Evolutionary conservation across 2,797 vertebrate species (phyloP), one percentile per base, ranked within the genome.

Genomic region (Pangasius krempfi): DNA sequence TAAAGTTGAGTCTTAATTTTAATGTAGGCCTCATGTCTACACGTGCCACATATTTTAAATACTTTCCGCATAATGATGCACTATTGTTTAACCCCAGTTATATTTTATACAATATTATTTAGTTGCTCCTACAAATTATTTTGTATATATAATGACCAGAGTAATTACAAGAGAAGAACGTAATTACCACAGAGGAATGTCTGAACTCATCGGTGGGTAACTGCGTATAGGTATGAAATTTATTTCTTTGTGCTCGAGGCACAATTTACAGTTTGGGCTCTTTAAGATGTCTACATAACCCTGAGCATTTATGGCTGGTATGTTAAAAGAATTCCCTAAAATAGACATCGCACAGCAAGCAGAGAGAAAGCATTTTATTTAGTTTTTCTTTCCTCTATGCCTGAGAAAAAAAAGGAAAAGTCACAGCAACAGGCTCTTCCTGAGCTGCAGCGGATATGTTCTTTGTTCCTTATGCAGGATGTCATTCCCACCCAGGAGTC

Each of bases 401-500:
- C 54, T 82, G 79, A 54, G n/a, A 20, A 52, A 90, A 90, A 91
- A 89, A 78, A 47, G 87, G 47, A 84, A 88, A 89, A 86, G 62
- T 85, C 40, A 40, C 64, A 84, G 84, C 27, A 84, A 85, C 89
- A 92, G 91, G 86, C 80, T 85, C 92, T 95, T 96, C 95, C 94
- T 95, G 94, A 90, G 85, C 88, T 89, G 64, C 22, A 89, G 91
- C 79, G 84, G 92, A 94, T 92, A 92, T 94, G 92, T 92, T 92
- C 91, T 92, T 90, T 93, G 92, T 92, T 92, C 91, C 92, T 87
- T 90, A 91, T 89, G 92, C 92, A 90, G 92, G 90, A 95, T 94
- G 91, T 93, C 90, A 91, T 93, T 94, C 93, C 92, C 91, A 92
- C 93, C 93, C 80, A 88, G 83, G 90, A 87, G 84, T 68, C 90